Conservation (phyloP, 2,113 vertebrate species). For the Pelusios castaneus region DNA sequence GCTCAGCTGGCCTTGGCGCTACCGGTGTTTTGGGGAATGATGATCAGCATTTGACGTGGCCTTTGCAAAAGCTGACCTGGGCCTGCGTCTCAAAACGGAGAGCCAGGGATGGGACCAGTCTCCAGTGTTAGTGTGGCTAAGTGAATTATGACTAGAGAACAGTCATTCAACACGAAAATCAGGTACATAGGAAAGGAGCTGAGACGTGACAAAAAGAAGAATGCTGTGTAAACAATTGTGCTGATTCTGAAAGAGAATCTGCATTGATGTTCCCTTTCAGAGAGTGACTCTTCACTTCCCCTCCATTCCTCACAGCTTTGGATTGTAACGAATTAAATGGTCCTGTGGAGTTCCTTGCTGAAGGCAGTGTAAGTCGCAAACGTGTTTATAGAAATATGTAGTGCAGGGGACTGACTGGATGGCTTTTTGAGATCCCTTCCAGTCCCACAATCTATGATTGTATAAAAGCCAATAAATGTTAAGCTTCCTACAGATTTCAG, state of each 20-base stretch:
- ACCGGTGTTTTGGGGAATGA: background rate
- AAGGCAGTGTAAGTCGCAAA: slow-evolving; percentile 49
- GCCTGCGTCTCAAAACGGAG: background rate
- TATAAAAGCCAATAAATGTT: slow-evolving; percentile 67
- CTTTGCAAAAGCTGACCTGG: background rate
- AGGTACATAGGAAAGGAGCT: background rate
- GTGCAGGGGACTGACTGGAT: background rate
- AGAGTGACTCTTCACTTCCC: background rate
- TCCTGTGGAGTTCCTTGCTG: background rate
- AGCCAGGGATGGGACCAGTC: background rate
- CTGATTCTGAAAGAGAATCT: rapidly evolving
- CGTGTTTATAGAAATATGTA: slow-evolving; percentile 58
- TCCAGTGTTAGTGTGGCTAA: background rate
- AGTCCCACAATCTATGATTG: background rate
- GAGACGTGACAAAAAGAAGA: background rate
- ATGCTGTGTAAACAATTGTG: background rate
- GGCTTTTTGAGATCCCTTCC: background rate
- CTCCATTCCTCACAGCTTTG: slow-evolving; percentile 31
- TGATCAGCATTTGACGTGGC: background rate
- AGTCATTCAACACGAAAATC: no score
- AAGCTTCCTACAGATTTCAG: slow-evolving; percentile 54
- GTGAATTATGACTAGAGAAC: background rate
- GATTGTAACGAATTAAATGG: slow-evolving; percentile 59
- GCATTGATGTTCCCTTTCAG: background rate
- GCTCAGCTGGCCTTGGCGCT: background rate